Conservation (phyloP, 2,888 invertebrate species). For the Idaea biselata region DNA sequence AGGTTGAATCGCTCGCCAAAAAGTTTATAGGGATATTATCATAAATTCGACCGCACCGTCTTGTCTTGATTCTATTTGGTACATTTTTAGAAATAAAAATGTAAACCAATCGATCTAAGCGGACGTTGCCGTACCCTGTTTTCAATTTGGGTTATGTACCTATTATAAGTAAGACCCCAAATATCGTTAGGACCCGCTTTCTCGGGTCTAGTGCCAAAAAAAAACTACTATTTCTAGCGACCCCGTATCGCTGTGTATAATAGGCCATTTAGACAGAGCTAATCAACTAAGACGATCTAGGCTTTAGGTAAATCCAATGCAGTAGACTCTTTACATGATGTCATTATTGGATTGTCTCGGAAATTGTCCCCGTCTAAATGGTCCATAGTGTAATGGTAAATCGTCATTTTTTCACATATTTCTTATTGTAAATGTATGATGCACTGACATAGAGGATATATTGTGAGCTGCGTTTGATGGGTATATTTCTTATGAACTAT, state of each 20-base stretch:
- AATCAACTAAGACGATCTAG: conserved; percentile 4
- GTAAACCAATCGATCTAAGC: conserved; percentile 4
- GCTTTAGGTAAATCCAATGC: no score
- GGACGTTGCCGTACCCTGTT: not conserved
- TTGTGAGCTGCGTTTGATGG: conserved; percentile 28
- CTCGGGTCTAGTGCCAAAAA: not conserved
- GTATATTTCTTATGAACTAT: conserved; percentile 45
- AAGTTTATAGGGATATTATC: not conserved
- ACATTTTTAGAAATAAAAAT: conserved; percentile 8
- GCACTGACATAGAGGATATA: conserved; percentile 21
- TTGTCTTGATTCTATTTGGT: not conserved
- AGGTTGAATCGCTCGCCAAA: no score
- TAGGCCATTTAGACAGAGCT: not conserved
- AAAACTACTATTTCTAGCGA: not conserved
- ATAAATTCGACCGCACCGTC: not conserved
- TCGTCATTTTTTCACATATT: conserved; percentile 20
- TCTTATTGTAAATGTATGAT: conserved; percentile 20
- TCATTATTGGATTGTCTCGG: no score
- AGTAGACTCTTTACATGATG: no score
- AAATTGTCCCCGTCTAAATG: no score
- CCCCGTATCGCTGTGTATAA: not conserved
- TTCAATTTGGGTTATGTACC: not conserved
- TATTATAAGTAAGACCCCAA: not conserved
- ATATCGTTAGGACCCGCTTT: not conserved
- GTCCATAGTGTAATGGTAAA: conserved; percentile 10